phyloP scores from a whole-genome alignment of 2,113 vertebrate genomes.

The Cebus imitator region DNA sequence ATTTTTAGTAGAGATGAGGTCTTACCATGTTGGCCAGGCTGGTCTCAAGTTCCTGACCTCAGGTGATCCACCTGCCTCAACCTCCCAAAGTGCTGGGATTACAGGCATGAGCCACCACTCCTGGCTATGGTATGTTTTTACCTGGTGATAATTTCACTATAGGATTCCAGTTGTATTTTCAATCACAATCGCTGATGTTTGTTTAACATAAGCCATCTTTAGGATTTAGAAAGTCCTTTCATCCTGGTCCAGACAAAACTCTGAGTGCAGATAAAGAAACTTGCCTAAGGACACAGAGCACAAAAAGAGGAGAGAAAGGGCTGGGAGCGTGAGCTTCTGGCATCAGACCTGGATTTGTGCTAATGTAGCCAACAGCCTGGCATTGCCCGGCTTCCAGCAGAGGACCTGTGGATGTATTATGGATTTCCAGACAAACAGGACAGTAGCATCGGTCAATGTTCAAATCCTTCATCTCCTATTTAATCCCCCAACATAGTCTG shows the following conservation, averaged over 20 bases:
- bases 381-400: background rate
- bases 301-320: background rate
- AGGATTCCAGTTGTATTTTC: background rate
- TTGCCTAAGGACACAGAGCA: background rate
- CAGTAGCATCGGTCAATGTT: background rate
- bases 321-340: background rate
- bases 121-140: background rate
- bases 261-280: background rate
- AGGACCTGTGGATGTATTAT: background rate
- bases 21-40: no score
- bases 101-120: no score
- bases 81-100: no score
- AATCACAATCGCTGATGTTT: background rate
- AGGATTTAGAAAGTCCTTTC: background rate
- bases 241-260: background rate
- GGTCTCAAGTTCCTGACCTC: no score
- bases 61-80: no score
- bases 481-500: background rate
- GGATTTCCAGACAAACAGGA: background rate
- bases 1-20: no score
- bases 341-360: background rate
- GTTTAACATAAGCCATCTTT: background rate
- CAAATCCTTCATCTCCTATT: background rate
- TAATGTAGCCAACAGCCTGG: background rate
- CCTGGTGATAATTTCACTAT: background rate